These are phyloP conservation scores for Drosophila baimaii DNA, from an alignment of 1,140 invertebrate species.

Conservation along the genomic window DNA sequence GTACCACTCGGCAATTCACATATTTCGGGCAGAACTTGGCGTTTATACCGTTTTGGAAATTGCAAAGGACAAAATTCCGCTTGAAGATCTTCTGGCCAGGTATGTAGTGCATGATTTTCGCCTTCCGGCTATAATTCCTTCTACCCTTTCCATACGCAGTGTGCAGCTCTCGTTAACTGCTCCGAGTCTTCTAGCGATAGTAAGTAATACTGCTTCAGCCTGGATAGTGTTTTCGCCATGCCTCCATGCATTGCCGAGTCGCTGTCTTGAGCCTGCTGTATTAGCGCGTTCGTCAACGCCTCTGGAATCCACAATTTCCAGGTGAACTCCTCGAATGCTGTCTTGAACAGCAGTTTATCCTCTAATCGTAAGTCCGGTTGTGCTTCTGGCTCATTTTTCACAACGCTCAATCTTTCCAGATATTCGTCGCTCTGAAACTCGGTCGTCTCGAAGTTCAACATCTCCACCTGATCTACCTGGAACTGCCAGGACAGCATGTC, in stretches of 20 bases:
- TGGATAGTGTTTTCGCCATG: not conserved
- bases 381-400: too few species aligned
- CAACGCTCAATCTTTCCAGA: too few species aligned
- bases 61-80: not conserved
- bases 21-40: too few species aligned
- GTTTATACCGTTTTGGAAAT: too few species aligned
- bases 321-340: not conserved
- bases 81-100: not conserved
- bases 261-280: too few species aligned
- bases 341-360: too few species aligned
- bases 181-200: not conserved
- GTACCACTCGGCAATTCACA: too few species aligned
- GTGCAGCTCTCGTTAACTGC: not conserved
- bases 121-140: not conserved
- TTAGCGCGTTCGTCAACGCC: not conserved
- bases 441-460: too few species aligned
- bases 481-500: too few species aligned
- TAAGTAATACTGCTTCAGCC: constrained; percentile 7
- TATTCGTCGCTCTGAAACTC: too few species aligned
- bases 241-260: constrained; percentile 17
- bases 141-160: constrained; percentile 10
- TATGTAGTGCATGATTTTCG: not conserved
- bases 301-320: constrained; percentile 18
- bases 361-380: not conserved
- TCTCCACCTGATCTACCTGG: too few species aligned